Evolutionary conservation across 1,140 invertebrate species (phyloP).

Genomic region (Hypothenemus hampei): DNA sequence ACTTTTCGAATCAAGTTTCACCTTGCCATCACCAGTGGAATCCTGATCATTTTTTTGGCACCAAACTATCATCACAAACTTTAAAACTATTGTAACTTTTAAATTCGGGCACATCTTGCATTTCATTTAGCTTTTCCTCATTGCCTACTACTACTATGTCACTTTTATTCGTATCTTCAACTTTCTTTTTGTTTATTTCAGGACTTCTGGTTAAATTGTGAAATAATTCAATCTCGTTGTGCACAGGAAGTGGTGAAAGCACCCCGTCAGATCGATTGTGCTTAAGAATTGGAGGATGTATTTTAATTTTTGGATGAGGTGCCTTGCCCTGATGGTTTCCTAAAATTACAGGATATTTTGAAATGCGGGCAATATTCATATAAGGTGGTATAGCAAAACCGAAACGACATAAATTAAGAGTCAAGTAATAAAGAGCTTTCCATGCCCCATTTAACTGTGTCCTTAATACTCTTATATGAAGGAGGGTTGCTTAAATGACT

Average conservation of each 20-base stretch:
- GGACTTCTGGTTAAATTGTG: conserved; percentile 52
- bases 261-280: conserved; percentile 18
- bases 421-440: too few relatives aligned
- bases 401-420: too few relatives aligned
- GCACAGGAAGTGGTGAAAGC: conserved; percentile 47
- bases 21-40: neutral
- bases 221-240: conserved; percentile 57
- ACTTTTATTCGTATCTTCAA: neutral
- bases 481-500: too few relatives aligned
- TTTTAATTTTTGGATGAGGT: neutral
- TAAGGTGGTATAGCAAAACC: too few relatives aligned
- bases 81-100: conserved; percentile 21
- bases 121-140: neutral
- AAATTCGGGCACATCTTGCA: neutral
- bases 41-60: conserved; percentile 7
- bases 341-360: too few relatives aligned
- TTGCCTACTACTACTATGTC: neutral
- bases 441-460: too few relatives aligned
- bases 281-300: conserved; percentile 3
- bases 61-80: neutral
- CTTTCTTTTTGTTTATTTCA: conserved; percentile 25
- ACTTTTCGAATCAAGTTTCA: neutral
- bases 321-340: too few relatives aligned
- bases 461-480: too few relatives aligned
- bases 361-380: too few relatives aligned